phyloP scores from a whole-genome alignment of 1,140 invertebrate species.

The Belonocnema kinseyi region DNA sequence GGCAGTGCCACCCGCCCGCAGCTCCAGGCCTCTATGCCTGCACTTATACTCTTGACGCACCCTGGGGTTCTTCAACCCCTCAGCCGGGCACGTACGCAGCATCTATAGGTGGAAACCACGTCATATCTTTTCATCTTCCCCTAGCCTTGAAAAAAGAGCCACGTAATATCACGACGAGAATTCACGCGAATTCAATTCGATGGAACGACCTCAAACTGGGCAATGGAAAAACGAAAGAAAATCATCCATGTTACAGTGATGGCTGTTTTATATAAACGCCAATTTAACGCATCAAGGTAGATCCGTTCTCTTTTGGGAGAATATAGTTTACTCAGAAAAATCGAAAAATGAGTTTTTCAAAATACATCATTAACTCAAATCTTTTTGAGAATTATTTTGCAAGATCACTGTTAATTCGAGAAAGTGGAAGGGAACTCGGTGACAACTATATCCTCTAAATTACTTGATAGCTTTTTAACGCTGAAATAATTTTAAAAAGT shows the following conservation, averaged over 20 bases:
- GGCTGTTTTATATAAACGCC: no score
- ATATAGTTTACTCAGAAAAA: no score
- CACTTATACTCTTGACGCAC: conserved; percentile 66
- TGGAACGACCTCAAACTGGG: conserved; percentile 54
- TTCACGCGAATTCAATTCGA: conserved; percentile 61
- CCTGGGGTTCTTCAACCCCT: conserved; percentile 54
- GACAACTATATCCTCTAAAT: no score
- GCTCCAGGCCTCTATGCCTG: conserved; percentile 40
- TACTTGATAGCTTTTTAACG: no score
- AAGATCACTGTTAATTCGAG: no score
- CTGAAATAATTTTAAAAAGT: no score
- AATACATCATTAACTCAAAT: no score
- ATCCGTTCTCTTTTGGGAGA: no score
- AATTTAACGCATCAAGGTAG: no score
- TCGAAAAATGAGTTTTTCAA: no score
- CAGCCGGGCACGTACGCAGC: conserved; percentile 51
- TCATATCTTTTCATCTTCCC: conserved; percentile 64
- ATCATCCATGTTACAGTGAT: neutral
- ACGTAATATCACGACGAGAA: conserved; percentile 51
- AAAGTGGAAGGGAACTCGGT: no score
- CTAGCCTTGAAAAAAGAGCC: conserved; percentile 55
- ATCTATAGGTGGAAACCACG: conserved; percentile 52
- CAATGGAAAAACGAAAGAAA: conserved; percentile 16
- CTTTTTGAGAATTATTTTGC: no score
- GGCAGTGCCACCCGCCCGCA: conserved; percentile 45